A percentile compares a stretch with the other conserved stretches of the same genome.
These are phyloP conservation scores for Pangasius sanitwongsei DNA, from an alignment of 2,797 vertebrate genomes.

Conservation along the genomic window DNA sequence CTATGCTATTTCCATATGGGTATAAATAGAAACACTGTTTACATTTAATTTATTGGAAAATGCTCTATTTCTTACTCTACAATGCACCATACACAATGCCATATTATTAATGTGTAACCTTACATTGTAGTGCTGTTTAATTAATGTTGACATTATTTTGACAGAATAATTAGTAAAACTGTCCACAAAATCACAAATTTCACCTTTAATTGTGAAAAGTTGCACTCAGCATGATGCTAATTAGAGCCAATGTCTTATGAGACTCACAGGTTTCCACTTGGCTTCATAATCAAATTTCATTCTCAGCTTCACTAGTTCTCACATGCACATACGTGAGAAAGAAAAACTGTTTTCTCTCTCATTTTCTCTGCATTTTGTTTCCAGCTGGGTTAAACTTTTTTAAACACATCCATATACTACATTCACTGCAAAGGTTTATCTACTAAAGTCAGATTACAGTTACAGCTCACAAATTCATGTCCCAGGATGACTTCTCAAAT, in stretches of 20 bases:
- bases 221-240: neutral
- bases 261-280: neutral
- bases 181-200: neutral
- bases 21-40: neutral
- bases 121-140: neutral
- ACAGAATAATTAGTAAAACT: conserved; percentile 13
- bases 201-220: neutral
- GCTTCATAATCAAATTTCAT: neutral
- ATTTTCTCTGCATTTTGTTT: conserved; percentile 1
- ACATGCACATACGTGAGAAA: neutral
- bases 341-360: neutral
- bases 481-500: neutral
- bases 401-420: neutral
- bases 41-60: neutral
- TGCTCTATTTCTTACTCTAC: neutral
- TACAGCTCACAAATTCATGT: neutral
- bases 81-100: neutral
- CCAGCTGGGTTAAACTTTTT: neutral
- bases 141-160: neutral
- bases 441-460: neutral
- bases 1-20: neutral
- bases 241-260: neutral
- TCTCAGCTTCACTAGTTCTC: conserved; percentile 19
- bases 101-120: too few relatives aligned
- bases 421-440: neutral